Percentiles rank a stretch among this genome's conserved stretches.
phyloP scores from a whole-genome alignment of 2,113 vertebrate genomes.

The Phyllostomus hastatus region DNA sequence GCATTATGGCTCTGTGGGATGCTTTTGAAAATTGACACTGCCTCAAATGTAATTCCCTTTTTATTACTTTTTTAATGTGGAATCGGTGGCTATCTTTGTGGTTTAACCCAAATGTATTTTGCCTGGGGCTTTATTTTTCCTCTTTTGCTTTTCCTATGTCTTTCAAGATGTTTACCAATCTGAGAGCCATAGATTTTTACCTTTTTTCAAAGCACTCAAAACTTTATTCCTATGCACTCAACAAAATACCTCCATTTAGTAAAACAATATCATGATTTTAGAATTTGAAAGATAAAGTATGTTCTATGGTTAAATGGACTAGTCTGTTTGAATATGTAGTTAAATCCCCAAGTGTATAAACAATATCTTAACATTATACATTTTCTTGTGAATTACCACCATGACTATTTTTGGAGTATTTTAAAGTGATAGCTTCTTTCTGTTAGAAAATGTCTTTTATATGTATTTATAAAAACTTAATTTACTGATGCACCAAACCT shows the following conservation, averaged over 20 bases:
- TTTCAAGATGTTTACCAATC: slow-evolving; percentile 5
- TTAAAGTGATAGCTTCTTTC: background rate
- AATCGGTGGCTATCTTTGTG: background rate
- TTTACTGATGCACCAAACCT: background rate
- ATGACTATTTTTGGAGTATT: background rate
- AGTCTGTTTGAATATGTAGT: background rate
- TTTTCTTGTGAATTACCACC: background rate
- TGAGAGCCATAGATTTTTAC: background rate
- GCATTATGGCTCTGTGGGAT: background rate
- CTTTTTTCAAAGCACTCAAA: background rate
- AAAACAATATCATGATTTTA: background rate
- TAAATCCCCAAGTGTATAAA: background rate
- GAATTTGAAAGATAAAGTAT: background rate
- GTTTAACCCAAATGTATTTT: slow-evolving; percentile 2
- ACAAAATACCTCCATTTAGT: background rate
- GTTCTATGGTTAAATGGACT: background rate
- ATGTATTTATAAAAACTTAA: background rate
- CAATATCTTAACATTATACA: background rate
- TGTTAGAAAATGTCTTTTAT: background rate
- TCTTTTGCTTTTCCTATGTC: background rate
- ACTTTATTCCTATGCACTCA: background rate
- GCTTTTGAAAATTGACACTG: background rate
- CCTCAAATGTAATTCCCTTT: slow-evolving; percentile 14
- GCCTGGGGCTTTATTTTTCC: background rate
- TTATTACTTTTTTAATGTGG: slow-evolving; percentile 11